Conservation (phyloP, 2,797 vertebrate genomes). For the Clarias platycephalus region DNA sequence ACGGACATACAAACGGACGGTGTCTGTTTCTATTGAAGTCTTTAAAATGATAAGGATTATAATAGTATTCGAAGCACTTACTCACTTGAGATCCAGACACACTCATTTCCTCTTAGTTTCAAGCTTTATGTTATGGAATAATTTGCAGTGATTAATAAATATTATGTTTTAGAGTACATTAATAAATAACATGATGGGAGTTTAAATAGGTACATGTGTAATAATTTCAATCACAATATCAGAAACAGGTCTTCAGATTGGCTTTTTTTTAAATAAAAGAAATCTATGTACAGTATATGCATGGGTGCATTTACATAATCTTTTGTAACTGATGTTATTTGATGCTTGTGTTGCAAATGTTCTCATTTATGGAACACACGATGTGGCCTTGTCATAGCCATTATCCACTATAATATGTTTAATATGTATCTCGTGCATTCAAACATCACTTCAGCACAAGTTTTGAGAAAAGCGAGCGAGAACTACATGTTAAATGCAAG, state of each 20-base stretch:
- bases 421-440: neutral
- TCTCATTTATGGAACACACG: neutral
- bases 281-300: neutral
- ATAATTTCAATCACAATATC: neutral
- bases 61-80: neutral
- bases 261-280: no score
- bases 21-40: conserved; percentile 27
- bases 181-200: neutral
- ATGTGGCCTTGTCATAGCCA: neutral
- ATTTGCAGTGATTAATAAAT: neutral
- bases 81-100: neutral
- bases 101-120: neutral
- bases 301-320: neutral
- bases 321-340: neutral
- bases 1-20: conserved; percentile 9
- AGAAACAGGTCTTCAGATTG: neutral
- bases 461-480: neutral
- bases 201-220: neutral
- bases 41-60: conserved; percentile 13
- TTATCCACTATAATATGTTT: neutral
- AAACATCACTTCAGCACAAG: neutral
- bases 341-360: neutral
- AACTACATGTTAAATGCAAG: neutral
- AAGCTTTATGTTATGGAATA: neutral
- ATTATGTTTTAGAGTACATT: neutral